Percentiles rank a stretch among this genome's conserved stretches.
phyloP scores from a whole-genome alignment of 2,113 vertebrate genomes.

The Piprites chloris region DNA sequence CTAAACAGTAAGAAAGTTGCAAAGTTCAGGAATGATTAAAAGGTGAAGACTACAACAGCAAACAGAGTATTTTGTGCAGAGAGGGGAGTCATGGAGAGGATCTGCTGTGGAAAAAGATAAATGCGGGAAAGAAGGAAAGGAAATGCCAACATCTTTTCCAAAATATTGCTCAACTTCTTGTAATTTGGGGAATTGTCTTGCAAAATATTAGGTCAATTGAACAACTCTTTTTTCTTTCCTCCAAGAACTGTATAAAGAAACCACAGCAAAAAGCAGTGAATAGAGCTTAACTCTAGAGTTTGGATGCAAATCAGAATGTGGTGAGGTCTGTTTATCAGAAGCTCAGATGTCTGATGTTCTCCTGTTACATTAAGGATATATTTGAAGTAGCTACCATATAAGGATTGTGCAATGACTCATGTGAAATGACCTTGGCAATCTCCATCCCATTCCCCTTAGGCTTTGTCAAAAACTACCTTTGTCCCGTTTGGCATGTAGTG shows the following conservation, averaged over 20 bases:
- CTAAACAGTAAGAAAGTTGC: neutral
- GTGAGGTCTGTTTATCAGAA: constrained; percentile 45
- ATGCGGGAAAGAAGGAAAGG: neutral
- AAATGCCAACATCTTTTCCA: constrained; percentile 2
- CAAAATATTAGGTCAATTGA: constrained; percentile 16
- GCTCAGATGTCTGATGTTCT: neutral
- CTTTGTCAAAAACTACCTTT: neutral
- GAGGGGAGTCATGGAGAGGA: neutral
- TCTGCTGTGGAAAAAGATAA: neutral
- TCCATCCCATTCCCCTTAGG: neutral
- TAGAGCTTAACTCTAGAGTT: neutral
- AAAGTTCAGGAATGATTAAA: neutral
- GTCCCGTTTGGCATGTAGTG: neutral
- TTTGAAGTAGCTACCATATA: neutral
- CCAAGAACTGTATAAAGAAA: neutral
- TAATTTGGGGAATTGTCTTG: neutral
- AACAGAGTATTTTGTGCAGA: neutral
- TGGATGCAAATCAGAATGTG: constrained; percentile 35
- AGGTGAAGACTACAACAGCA: neutral
- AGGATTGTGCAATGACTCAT: neutral
- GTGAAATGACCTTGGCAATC: neutral
- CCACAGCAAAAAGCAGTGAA: neutral
- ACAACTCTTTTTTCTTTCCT: neutral
- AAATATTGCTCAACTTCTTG: constrained; percentile 40
- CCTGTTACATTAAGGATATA: neutral